Evolutionary conservation across 1,140 invertebrate genomes (phyloP).

Genomic region (Lamellibrachia luymesi): DNA sequence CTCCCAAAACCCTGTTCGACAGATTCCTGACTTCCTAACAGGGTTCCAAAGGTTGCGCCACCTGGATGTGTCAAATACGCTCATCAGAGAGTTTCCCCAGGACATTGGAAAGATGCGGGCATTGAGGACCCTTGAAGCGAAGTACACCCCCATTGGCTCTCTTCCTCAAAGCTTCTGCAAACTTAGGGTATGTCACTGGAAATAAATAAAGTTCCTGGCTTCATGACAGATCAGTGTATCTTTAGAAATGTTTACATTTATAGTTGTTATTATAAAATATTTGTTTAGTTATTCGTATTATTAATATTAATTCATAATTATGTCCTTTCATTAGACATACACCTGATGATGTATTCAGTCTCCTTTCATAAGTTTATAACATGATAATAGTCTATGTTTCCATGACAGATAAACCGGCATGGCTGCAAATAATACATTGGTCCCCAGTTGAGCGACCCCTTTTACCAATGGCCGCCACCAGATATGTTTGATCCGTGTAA

Average conservation of each 20-base stretch:
- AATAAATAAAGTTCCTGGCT: not conserved
- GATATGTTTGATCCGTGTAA: too few relatives aligned
- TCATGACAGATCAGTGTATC: not conserved
- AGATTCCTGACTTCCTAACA: constrained; percentile 10
- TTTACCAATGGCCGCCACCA: too few relatives aligned
- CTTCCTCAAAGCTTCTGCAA: constrained; percentile 22
- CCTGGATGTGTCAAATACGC: not conserved
- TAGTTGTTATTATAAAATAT: not conserved
- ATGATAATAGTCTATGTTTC: too few relatives aligned
- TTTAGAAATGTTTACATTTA: not conserved
- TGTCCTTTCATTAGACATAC: not conserved
- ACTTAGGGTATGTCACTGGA: constrained; percentile 10
- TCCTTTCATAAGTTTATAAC: not conserved
- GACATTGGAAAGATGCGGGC: constrained; percentile 19
- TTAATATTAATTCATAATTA: not conserved
- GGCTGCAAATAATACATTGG: too few relatives aligned
- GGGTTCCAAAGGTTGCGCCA: not conserved
- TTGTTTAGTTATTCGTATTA: not conserved
- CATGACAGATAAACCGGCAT: too few relatives aligned
- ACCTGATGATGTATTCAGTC: not conserved
- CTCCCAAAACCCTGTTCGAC: not conserved
- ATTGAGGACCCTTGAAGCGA: constrained; percentile 15
- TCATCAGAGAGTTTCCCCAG: constrained; percentile 17
- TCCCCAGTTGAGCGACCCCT: too few relatives aligned
- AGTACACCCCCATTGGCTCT: not conserved